Base-by-base conservation (phyloP, 2,113 vertebrate species). In the Hepsetus odoe region DNA sequence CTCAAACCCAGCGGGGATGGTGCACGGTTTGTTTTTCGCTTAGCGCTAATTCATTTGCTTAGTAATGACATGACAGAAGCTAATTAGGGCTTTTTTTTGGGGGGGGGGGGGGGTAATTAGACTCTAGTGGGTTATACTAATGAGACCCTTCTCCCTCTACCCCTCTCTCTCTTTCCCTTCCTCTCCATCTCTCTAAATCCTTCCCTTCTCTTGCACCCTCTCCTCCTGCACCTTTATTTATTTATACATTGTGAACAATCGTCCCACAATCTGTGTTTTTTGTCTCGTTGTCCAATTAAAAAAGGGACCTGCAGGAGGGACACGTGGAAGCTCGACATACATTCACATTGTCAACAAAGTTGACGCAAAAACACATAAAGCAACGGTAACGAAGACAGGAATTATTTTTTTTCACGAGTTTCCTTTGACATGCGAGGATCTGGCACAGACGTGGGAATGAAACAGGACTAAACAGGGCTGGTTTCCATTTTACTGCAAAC, bases 21-120 rank as follows among this genome's bases (percentile, higher is more conserved):
- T 67, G 87, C 85, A 85, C 89, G 91, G 91, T 92, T 91, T 92
- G 90, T 92, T 91, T 93, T 91, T 90, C 87, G 89, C 84, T 88
- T 91, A 91, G 87, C 83, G 56, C 83, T 92, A 91, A 93, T 92
- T 93, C 84, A 87, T 92, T 91, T 92, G 90, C 92, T 92, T 88
- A 88, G 89, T 92, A 92, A 91, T 91, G 90, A 92, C 90, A 90
- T 89, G 90, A 88, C 88, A 90, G 88, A 89, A 86, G 72, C 83
- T 92, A 94, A 93, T 93, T 92, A 92, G 89, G 87, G 82, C 88
- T 88, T 87, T 88, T 91, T 91, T n/a, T n/a, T n/a, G n/a, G n/a
- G n/a, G 90, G 92, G 92, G 87, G 88, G 87, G 91, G 87, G 90
- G 86, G 85, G 89, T 92, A 93, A 93, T 94, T 88, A 91, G 91